Conservation (phyloP, 2,888 invertebrate genomes). For the Acanthosepion esculentum region DNA sequence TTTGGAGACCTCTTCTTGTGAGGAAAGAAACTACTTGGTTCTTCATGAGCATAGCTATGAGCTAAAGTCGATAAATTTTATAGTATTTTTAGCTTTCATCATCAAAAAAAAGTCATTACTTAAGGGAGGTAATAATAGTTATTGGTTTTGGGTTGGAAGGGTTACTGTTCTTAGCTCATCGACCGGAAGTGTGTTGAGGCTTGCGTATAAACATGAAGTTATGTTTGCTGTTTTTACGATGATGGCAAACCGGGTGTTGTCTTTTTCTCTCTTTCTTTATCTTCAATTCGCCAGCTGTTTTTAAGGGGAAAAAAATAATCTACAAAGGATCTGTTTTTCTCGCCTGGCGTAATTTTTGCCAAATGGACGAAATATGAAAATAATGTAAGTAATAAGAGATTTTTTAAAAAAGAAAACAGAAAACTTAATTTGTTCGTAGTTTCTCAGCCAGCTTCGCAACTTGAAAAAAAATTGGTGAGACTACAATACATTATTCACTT, state of each 20-base stretch:
- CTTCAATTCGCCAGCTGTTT: not conserved
- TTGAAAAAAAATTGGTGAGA: not conserved
- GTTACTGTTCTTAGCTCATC: not conserved
- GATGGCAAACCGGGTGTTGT: not conserved
- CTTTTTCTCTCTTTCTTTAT: not conserved
- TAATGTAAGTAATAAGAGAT: not conserved
- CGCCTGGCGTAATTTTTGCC: not conserved
- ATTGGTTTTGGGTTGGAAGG: not conserved
- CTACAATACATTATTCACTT: too few species aligned
- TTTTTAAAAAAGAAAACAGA: not conserved
- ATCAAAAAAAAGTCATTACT: too few species aligned
- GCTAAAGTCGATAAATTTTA: too few species aligned
- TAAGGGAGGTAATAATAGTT: not conserved
- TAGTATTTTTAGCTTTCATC: too few species aligned
- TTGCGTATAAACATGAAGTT: not conserved
- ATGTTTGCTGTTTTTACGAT: not conserved
- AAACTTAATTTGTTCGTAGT: not conserved
- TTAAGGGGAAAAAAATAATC: not conserved
- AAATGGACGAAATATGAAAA: not conserved
- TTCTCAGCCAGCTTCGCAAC: not conserved
- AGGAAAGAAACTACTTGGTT: too few species aligned
- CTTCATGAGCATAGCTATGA: too few species aligned
- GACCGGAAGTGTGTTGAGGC: not conserved
- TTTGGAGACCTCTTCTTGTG: too few species aligned
- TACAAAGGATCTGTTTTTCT: not conserved